Conservation (phyloP, 2,888 invertebrate genomes). For the Boloria euphrosyne region DNA sequence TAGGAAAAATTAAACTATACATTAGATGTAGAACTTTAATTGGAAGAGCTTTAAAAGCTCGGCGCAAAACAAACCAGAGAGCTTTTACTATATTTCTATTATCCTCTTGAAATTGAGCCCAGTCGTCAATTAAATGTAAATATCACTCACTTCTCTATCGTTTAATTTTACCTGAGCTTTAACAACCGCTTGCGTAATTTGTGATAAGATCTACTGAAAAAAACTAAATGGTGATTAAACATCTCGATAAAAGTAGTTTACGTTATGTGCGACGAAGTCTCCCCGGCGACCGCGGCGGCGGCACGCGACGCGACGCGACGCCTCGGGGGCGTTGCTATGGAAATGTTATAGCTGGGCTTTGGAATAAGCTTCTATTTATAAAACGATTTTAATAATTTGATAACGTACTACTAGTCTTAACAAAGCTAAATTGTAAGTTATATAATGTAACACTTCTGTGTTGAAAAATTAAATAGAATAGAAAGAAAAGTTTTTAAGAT, state of each 20-base stretch:
- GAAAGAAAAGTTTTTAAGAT: too few species aligned
- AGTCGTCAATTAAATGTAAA: conserved; percentile 2
- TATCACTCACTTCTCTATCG: neutral
- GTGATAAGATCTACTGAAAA: conserved; percentile 5
- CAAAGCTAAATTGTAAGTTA: too few species aligned
- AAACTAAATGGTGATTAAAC: neutral
- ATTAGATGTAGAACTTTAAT: too few species aligned
- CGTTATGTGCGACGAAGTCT: neutral
- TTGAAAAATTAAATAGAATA: too few species aligned
- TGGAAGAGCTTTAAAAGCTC: neutral
- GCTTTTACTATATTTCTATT: too few species aligned
- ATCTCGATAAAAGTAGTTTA: conserved; percentile 7
- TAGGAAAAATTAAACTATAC: too few species aligned
- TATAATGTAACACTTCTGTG: too few species aligned
- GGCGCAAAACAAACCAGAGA: neutral
- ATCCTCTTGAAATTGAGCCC: neutral
- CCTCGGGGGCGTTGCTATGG: neutral
- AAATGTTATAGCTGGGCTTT: too few species aligned
- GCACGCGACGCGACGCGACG: conserved; percentile 3
- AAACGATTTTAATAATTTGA: too few species aligned
- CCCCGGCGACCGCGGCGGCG: neutral
- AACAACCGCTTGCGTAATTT: conserved; percentile 4
- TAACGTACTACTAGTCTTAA: too few species aligned
- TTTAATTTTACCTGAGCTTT: neutral
- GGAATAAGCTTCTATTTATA: too few species aligned